These are phyloP conservation scores for Tolypeutes matacus DNA, from an alignment of 2,797 vertebrate genomes.

Conservation along the genomic window DNA sequence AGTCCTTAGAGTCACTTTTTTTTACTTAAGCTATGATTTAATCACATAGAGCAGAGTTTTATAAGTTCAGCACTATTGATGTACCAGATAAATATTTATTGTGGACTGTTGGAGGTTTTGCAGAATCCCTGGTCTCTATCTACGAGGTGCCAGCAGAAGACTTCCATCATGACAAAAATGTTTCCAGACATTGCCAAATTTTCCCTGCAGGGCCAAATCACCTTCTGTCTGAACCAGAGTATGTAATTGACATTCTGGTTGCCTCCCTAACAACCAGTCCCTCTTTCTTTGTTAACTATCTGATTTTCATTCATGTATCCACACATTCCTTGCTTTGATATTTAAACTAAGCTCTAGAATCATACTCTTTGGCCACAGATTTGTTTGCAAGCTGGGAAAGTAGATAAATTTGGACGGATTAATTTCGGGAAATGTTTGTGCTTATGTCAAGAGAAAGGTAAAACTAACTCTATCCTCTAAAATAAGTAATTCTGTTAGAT, in stretches of 20 bases:
- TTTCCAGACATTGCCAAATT: background rate
- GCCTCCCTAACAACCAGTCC: background rate
- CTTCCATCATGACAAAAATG: background rate
- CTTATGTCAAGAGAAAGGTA: background rate
- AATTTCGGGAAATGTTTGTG: background rate
- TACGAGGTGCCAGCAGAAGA: background rate
- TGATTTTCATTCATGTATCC: background rate
- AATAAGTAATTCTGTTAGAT: background rate
- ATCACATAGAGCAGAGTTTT: background rate
- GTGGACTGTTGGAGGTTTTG: background rate
- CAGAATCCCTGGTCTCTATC: background rate
- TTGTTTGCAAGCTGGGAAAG: background rate
- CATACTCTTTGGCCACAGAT: background rate
- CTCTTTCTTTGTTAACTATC: background rate
- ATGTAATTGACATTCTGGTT: background rate
- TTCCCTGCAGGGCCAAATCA: background rate
- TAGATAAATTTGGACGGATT: background rate
- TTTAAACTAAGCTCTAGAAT: background rate
- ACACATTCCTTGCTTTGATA: background rate
- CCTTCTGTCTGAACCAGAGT: rapidly evolving
- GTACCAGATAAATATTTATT: background rate
- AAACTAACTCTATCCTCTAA: background rate
- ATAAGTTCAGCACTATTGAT: background rate
- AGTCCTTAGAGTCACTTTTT: background rate
- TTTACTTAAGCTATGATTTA: slow-evolving; percentile 6